Conservation (phyloP, 2,797 vertebrate species). For the Chiroxiphia lanceolata region DNA sequence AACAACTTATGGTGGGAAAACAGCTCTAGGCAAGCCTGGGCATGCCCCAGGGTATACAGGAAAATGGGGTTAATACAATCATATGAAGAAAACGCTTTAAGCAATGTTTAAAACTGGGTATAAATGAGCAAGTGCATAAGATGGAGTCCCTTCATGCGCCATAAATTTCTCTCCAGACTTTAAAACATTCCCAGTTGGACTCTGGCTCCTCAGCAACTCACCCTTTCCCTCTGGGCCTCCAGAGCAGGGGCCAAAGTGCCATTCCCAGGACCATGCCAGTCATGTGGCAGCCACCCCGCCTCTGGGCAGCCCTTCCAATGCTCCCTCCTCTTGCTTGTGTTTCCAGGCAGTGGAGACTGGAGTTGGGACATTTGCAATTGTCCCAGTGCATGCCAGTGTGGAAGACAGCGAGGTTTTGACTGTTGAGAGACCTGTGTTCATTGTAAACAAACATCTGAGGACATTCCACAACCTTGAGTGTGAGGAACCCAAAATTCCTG, state of each 20-base stretch:
- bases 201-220: too few relatives aligned
- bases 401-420: neutral
- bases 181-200: too few relatives aligned
- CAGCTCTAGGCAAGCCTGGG: too few relatives aligned
- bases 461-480: neutral
- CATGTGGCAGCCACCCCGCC: neutral
- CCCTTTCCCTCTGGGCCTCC: neutral
- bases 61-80: too few relatives aligned
- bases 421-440: neutral
- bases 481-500: neutral
- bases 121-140: too few relatives aligned
- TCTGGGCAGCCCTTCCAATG: neutral
- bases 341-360: neutral
- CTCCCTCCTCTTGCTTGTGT: neutral
- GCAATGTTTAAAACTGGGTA: too few relatives aligned
- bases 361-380: neutral
- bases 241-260: neutral
- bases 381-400: neutral
- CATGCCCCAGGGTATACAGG: too few relatives aligned
- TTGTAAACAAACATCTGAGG: neutral
- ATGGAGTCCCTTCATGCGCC: too few relatives aligned
- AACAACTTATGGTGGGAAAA: too few relatives aligned
- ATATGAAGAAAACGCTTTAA: too few relatives aligned
- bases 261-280: too few relatives aligned
- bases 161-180: too few relatives aligned